These are phyloP conservation scores for Leptinotarsa texana DNA, from an alignment of 1,140 invertebrate genomes.

Conservation along the genomic window DNA sequence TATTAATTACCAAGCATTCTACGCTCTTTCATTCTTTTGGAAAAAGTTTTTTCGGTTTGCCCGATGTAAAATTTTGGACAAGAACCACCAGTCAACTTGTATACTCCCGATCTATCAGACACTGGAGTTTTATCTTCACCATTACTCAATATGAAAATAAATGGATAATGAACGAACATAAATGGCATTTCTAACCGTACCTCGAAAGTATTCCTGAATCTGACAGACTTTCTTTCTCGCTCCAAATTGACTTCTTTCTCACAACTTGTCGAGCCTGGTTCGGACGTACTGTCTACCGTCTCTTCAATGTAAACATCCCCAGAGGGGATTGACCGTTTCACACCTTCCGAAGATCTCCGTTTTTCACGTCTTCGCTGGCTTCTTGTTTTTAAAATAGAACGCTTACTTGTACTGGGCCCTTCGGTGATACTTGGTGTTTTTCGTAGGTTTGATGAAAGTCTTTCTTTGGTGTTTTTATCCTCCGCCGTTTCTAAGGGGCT, in stretches of 20 bases:
- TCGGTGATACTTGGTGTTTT: not conserved
- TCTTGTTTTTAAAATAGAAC: constrained; percentile 9
- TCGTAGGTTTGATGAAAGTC: not conserved
- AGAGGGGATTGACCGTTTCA: not conserved
- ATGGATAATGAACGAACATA: too few relatives aligned
- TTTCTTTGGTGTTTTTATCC: not conserved
- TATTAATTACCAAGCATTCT: too few relatives aligned
- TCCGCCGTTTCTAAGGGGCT: not conserved
- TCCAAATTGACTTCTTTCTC: not conserved
- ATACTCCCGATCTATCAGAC: too few relatives aligned
- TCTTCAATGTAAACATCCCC: constrained; percentile 7
- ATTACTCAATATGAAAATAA: too few relatives aligned
- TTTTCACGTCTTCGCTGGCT: not conserved
- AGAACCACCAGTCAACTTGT: too few relatives aligned
- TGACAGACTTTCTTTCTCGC: constrained; percentile 12
- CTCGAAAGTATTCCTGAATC: constrained; percentile 12
- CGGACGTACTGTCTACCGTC: not conserved
- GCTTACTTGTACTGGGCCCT: not conserved
- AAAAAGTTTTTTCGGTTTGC: too few relatives aligned
- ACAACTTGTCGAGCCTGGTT: not conserved
- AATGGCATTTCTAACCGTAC: not conserved
- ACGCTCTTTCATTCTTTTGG: too few relatives aligned
- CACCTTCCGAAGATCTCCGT: not conserved
- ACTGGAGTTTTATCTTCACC: too few relatives aligned
- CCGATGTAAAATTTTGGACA: too few relatives aligned